These are phyloP conservation scores for Python bivittatus DNA, from an alignment of 2,113 vertebrate species.

Conservation along the genomic window DNA sequence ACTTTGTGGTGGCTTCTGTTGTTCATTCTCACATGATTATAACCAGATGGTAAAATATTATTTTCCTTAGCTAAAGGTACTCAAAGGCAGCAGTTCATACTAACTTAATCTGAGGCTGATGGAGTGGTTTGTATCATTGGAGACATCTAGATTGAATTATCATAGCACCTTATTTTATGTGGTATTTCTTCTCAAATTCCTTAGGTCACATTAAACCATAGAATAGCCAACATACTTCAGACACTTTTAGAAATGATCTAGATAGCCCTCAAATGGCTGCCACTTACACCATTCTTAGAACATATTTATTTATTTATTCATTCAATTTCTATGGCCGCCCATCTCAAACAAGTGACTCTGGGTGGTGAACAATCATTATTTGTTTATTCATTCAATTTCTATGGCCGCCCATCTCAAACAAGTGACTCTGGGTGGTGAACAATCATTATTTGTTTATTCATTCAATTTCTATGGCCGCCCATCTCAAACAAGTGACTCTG, in stretches of 20 bases:
- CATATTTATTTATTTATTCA: no score
- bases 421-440: no score
- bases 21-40: constrained; percentile 49
- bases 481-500: no score
- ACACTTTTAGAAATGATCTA: constrained; percentile 41
- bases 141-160: constrained; percentile 69
- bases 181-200: constrained; percentile 61
- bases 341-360: no score
- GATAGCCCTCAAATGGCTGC: constrained; percentile 3
- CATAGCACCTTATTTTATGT: constrained; percentile 65
- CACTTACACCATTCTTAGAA: neutral
- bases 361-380: no score
- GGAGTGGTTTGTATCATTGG: constrained; percentile 63
- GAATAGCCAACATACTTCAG: constrained; percentile 29
- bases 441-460: no score
- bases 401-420: no score
- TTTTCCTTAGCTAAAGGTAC: constrained; percentile 50
- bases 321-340: no score
- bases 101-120: constrained; percentile 67
- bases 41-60: constrained; percentile 65
- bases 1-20: constrained; percentile 44
- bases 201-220: constrained; percentile 62
- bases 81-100: constrained; percentile 55
- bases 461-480: no score
- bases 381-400: no score